phyloP scores from a whole-genome alignment of 2,888 invertebrate genomes.

The Melipona beecheii region DNA sequence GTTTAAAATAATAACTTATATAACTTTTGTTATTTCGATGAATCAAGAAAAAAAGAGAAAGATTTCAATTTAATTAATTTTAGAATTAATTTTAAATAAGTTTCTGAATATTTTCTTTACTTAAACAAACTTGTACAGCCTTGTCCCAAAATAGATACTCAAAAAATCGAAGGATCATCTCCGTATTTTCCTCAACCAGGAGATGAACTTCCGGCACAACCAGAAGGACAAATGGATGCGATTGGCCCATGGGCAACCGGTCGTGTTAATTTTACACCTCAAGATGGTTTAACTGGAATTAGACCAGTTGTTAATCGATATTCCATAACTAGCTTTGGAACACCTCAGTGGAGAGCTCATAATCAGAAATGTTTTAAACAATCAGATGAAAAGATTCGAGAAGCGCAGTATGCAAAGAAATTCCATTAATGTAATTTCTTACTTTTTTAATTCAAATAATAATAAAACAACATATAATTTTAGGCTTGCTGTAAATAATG shows the following conservation, averaged over 20 bases:
- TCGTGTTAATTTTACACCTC: conserved; percentile 90
- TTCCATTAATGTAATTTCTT: background rate
- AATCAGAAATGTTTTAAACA: conserved; percentile 83
- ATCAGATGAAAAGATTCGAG: conserved; percentile 85
- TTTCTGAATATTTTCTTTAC: background rate
- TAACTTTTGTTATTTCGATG: background rate
- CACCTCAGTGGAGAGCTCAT: conserved; percentile 88
- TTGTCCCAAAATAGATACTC: conserved; percentile 41
- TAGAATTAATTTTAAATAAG: background rate
- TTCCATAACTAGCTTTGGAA: conserved; percentile 89
- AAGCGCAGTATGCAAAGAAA: conserved; percentile 67
- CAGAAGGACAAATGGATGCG: conserved; percentile 84
- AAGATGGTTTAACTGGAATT: conserved; percentile 89
- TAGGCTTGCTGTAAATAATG: conserved; percentile 84
- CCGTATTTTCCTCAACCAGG: conserved; percentile 87
- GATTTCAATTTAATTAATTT: background rate
- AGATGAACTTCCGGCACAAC: conserved; percentile 83
- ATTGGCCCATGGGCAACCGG: conserved; percentile 90
- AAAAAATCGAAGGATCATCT: conserved; percentile 77
- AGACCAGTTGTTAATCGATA: conserved; percentile 91
- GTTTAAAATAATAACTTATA: background rate
- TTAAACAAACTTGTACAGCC: background rate
- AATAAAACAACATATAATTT: background rate
- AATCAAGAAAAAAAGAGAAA: background rate
- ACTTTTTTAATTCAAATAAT: background rate